Evolutionary conservation across 2,113 vertebrate species (phyloP).

Genomic region (Gasterosteus nipponicus): DNA sequence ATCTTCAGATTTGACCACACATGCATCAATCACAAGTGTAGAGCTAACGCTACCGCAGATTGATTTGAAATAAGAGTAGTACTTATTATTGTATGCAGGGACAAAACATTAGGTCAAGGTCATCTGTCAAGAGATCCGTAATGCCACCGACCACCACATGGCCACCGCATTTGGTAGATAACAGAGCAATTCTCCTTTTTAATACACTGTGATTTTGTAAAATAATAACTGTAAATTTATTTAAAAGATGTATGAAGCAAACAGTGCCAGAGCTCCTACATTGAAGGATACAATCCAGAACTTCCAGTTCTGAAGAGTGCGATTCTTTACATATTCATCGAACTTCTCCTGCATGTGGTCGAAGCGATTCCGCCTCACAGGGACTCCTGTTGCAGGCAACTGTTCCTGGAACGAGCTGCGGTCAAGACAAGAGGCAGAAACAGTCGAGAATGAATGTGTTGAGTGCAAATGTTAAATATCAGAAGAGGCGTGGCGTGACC

Average conservation of each 20-base stretch:
- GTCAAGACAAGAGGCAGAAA: slow-evolving; percentile 4
- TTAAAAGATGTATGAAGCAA: background rate
- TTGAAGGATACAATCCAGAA: slow-evolving; percentile 98
- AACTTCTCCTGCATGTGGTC: slow-evolving; percentile 90
- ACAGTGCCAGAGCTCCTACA: background rate
- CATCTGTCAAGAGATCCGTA: background rate
- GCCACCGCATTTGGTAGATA: background rate
- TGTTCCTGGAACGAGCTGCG: slow-evolving; percentile 91
- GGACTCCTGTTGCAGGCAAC: slow-evolving; percentile 93
- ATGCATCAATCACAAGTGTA: background rate
- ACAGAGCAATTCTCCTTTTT: background rate
- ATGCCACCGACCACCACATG: background rate
- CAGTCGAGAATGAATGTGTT: background rate
- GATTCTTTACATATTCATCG: slow-evolving; percentile 90
- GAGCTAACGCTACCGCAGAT: background rate
- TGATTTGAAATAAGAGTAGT: background rate
- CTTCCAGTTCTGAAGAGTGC: slow-evolving; percentile 96
- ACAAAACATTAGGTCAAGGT: background rate
- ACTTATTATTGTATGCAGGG: background rate
- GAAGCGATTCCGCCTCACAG: slow-evolving; percentile 80
- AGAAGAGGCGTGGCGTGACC: background rate
- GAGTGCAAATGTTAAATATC: background rate
- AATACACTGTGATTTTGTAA: background rate
- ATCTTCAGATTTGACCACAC: background rate
- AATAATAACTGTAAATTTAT: too few relatives aligned